Evolutionary conservation across 2,797 vertebrate species (phyloP).

Genomic region (Periophthalmus magnuspinnatus): DNA sequence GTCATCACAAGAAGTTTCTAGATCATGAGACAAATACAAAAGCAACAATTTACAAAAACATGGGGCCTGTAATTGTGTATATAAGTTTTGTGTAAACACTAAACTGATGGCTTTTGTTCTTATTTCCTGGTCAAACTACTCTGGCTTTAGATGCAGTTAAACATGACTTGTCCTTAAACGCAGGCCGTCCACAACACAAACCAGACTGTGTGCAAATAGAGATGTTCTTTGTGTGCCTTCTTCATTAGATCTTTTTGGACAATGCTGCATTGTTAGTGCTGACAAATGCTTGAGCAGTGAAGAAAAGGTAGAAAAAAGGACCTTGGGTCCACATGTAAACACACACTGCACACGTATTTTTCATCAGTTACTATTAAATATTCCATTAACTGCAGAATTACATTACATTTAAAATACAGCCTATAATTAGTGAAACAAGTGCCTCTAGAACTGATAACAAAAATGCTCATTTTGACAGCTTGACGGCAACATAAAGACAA

Average conservation of each 20-base stretch:
- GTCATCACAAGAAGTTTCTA: conserved; percentile 53
- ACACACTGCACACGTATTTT: conserved; percentile 1
- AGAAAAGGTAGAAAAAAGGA: conserved; percentile 34
- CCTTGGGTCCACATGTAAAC: conserved; percentile 35
- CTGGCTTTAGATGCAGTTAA: not conserved
- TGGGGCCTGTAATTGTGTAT: not conserved
- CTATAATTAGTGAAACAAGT: not conserved
- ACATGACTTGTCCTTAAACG: not conserved
- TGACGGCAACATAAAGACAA: not conserved
- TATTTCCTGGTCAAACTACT: not conserved
- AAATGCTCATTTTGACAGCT: not conserved
- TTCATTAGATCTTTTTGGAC: conserved; percentile 40
- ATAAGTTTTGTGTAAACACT: conserved; percentile 1
- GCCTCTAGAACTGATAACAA: not conserved
- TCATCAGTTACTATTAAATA: no score
- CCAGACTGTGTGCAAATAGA: conserved; percentile 28
- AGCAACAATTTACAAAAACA: conserved; percentile 29
- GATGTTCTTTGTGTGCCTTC: conserved; percentile 26
- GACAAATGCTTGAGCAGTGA: conserved; percentile 28
- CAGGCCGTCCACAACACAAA: conserved; percentile 24
- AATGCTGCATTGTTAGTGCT: conserved; percentile 52
- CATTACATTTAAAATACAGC: no score
- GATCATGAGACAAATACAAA: conserved; percentile 28
- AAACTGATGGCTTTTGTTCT: not conserved
- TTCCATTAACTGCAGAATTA: no score